These are phyloP conservation scores for Thelaira solivaga DNA, from an alignment of 2,888 invertebrate genomes.

Conservation along the genomic window DNA sequence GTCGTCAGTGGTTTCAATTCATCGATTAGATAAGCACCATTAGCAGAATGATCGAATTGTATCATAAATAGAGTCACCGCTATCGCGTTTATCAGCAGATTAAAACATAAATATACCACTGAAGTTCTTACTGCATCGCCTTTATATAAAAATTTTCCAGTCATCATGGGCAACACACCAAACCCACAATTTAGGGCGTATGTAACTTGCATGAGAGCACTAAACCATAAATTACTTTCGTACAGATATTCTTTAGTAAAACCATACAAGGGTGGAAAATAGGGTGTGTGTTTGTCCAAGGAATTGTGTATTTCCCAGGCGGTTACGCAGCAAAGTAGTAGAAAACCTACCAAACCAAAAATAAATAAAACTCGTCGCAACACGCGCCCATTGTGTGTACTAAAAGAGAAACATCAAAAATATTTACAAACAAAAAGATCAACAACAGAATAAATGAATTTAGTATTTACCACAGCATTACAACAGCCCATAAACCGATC, in stretches of 20 bases:
- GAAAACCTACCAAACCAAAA: conserved; percentile 72
- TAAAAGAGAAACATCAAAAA: conserved; percentile 55
- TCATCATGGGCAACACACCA: conserved; percentile 76
- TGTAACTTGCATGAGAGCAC: conserved; percentile 76
- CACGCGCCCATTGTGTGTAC: conserved; percentile 76
- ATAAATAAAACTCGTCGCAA: conserved; percentile 74
- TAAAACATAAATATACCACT: conserved; percentile 76
- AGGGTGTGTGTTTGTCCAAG: conserved; percentile 70
- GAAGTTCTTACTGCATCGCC: conserved; percentile 77
- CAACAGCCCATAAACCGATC: conserved; percentile 75
- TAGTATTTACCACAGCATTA: conserved; percentile 74
- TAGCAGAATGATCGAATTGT: conserved; percentile 73
- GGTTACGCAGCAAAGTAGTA: conserved; percentile 72
- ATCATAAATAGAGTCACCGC: conserved; percentile 76
- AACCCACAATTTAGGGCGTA: conserved; percentile 76
- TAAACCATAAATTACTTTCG: conserved; percentile 76
- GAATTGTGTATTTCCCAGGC: conserved; percentile 76
- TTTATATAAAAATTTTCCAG: conserved; percentile 77
- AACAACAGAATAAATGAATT: not conserved
- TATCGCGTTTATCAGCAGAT: conserved; percentile 75
- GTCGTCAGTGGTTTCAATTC: conserved; percentile 76
- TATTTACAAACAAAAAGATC: not conserved
- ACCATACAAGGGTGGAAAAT: conserved; percentile 74
- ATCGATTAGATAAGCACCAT: conserved; percentile 68
- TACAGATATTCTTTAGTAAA: conserved; percentile 68